Evolutionary conservation across 2,888 invertebrate species (phyloP).

Genomic region (Coecobrya sp.): DNA sequence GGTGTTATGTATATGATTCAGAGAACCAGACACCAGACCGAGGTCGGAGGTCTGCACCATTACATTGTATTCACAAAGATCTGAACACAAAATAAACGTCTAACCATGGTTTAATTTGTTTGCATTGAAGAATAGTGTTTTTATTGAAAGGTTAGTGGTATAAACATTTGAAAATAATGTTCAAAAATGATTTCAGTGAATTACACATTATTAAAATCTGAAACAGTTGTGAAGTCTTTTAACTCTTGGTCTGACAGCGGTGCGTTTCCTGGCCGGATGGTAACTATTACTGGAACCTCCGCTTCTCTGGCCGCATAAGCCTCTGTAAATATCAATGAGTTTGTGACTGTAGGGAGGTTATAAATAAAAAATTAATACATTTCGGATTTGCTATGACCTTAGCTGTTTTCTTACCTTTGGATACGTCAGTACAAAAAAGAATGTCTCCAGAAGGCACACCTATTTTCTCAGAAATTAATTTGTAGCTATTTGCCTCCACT

Average conservation of each 20-base stretch:
- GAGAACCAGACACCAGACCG: no score
- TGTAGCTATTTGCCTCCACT: constrained; percentile 93
- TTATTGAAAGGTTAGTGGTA: no score
- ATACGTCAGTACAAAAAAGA: constrained; percentile 95
- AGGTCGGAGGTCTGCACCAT: no score
- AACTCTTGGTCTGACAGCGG: constrained; percentile 90
- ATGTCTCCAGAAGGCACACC: constrained; percentile 91
- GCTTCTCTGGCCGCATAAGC: constrained; percentile 94
- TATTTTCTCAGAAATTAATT: constrained; percentile 92
- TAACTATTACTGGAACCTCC: constrained; percentile 91
- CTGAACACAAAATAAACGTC: no score
- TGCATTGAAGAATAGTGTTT: no score
- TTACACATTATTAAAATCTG: constrained; percentile 61
- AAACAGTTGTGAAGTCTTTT: constrained; percentile 88
- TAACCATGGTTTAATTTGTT: no score
- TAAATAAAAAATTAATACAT: no score
- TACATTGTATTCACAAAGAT: no score
- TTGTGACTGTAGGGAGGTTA: no score
- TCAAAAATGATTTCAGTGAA: neutral
- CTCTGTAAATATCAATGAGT: constrained; percentile 91
- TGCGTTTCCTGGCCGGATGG: constrained; percentile 94
- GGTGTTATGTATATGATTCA: no score
- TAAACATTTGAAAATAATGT: no score
- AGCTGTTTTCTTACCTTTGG: constrained; percentile 91
- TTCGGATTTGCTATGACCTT: no score